A percentile compares a stretch with the other conserved stretches of the same genome.
Evolutionary conservation across 2,888 invertebrate species (phyloP).

Genomic region (Clivina fossor): DNA sequence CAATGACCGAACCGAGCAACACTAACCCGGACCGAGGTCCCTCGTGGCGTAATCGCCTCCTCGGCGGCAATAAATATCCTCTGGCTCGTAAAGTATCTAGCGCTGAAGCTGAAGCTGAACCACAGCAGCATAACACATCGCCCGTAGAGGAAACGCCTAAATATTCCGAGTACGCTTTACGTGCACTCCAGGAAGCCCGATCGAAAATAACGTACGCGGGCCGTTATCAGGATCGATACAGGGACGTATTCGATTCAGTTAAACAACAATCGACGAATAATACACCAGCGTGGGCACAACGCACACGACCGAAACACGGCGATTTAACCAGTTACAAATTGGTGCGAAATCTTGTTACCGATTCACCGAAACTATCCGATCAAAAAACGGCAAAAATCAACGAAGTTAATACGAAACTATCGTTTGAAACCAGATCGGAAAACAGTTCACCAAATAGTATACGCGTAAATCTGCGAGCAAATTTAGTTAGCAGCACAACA

Average conservation of each 20-base stretch:
- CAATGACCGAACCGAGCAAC: no score
- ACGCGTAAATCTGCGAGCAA: conserved; percentile 16
- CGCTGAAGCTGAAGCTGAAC: neutral
- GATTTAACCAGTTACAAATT: conserved; percentile 22
- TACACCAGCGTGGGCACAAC: no score
- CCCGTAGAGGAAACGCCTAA: conserved; percentile 10
- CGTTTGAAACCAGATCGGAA: conserved; percentile 1
- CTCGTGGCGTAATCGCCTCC: conserved; percentile 5
- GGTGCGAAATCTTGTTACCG: conserved; percentile 11
- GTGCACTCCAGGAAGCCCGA: conserved; percentile 42
- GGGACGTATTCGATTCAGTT: conserved; percentile 33
- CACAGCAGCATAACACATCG: neutral
- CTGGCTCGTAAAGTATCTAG: conserved; percentile 12
- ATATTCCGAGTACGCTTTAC: conserved; percentile 20
- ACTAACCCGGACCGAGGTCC: conserved; percentile 2
- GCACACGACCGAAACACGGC: neutral
- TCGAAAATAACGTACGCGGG: conserved; percentile 49
- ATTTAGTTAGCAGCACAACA: neutral
- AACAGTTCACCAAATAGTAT: conserved; percentile 11
- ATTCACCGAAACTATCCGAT: neutral
- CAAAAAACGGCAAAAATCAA: conserved; percentile 4
- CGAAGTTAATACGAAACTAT: conserved; percentile 4
- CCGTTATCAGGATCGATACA: conserved; percentile 51
- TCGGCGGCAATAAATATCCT: conserved; percentile 21
- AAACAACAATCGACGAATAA: neutral